phyloP scores from a whole-genome alignment of 2,797 vertebrate genomes.

The Schizopygopsis pylzovi region DNA sequence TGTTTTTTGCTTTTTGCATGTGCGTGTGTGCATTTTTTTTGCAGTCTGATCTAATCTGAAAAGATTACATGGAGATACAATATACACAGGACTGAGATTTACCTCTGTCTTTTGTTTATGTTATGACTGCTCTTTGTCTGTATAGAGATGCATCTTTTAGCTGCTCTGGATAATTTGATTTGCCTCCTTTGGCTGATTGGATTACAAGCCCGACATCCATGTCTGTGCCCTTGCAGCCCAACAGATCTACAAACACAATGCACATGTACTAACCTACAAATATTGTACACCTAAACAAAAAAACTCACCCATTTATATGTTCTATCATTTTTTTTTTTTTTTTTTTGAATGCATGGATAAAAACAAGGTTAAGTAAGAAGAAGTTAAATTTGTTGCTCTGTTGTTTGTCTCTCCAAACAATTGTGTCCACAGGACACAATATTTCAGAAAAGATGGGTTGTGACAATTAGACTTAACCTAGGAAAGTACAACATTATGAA shows the following conservation, averaged over 20 bases:
- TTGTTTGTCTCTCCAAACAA: not conserved
- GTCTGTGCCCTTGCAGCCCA: constrained; percentile 68
- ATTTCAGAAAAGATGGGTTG: not conserved
- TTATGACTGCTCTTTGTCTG: constrained; percentile 39
- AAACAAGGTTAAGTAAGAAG: not conserved
- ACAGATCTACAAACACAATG: constrained; percentile 29
- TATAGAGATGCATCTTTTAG: constrained; percentile 69
- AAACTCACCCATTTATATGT: not conserved
- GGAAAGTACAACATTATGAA: not conserved
- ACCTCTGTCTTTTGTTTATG: constrained; percentile 13
- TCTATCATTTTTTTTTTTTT: no score
- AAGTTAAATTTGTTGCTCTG: not conserved
- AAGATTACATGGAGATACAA: constrained; percentile 22
- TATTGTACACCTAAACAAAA: not conserved
- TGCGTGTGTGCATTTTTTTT: not conserved
- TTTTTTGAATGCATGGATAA: not conserved
- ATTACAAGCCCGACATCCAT: constrained; percentile 80
- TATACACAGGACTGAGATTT: not conserved
- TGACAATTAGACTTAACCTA: not conserved
- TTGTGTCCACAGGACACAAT: not conserved
- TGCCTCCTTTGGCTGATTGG: constrained; percentile 70
- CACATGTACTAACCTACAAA: constrained; percentile 29
- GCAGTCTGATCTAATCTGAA: not conserved
- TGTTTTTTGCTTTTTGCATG: not conserved
- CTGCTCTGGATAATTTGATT: constrained; percentile 75